A percentile compares a stretch with the other conserved stretches of the same genome.
Evolutionary conservation across 2,797 vertebrate species (phyloP).

Genomic region (Enteromius anoplus): DNA sequence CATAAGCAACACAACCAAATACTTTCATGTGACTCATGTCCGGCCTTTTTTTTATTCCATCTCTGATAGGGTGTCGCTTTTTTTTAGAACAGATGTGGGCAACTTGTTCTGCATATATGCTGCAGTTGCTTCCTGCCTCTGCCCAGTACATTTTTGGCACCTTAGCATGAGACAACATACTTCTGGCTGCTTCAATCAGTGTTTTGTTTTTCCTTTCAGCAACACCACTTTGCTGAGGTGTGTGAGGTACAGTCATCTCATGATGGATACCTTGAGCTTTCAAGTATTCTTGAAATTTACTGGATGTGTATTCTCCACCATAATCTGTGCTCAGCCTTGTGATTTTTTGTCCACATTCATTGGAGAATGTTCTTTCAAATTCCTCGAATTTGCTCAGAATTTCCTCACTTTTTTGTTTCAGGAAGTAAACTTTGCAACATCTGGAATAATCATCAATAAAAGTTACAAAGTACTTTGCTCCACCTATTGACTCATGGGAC

Average conservation of each 20-base stretch:
- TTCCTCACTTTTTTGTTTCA: constrained; percentile 50
- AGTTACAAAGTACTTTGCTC: constrained; percentile 59
- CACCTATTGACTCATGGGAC: constrained; percentile 15
- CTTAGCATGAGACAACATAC: constrained; percentile 54
- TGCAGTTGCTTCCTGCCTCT: constrained; percentile 55
- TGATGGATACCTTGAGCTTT: constrained; percentile 60
- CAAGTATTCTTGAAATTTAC: constrained; percentile 60
- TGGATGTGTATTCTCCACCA: constrained; percentile 47
- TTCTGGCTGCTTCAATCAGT: constrained; percentile 55
- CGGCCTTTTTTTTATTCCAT: too few relatives aligned
- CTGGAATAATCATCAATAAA: constrained; percentile 59
- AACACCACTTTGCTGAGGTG: constrained; percentile 61
- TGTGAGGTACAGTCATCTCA: constrained; percentile 53
- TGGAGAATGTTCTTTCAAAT: constrained; percentile 22
- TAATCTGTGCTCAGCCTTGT: constrained; percentile 53
- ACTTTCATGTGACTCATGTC: too few relatives aligned
- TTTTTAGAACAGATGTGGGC: too few relatives aligned
- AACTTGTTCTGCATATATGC: constrained; percentile 58
- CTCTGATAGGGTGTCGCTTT: too few relatives aligned
- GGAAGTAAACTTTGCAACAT: constrained; percentile 22
- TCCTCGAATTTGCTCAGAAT: constrained; percentile 41
- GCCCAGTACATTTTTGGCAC: constrained; percentile 56
- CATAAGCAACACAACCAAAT: too few relatives aligned
- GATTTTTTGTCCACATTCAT: constrained; percentile 10
- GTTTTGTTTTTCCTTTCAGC: constrained; percentile 59